Percentiles rank a stretch among this genome's conserved stretches.
phyloP scores from a whole-genome alignment of 2,888 invertebrate genomes.

The Enchytraeus crypticus region DNA sequence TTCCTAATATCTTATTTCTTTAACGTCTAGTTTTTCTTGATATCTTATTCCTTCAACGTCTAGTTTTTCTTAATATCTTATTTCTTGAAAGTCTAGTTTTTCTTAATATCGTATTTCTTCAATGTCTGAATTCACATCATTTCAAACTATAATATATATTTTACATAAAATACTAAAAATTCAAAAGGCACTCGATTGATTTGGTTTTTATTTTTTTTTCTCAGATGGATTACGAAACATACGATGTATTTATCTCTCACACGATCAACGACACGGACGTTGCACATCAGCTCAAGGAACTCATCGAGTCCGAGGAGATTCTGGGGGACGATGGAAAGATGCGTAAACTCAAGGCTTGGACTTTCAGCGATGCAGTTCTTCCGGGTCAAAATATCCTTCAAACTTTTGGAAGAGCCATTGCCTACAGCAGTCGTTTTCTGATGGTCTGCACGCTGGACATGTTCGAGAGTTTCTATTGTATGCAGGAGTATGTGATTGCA shows the following conservation, averaged over 20 bases:
- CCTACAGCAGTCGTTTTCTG: not conserved
- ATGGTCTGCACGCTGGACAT: not conserved
- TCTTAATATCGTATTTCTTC: no score
- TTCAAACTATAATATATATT: no score
- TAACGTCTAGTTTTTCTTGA: no score
- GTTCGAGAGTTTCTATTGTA: not conserved
- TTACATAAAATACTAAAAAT: no score
- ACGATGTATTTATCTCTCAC: not conserved
- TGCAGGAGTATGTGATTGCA: not conserved
- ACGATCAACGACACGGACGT: not conserved
- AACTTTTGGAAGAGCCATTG: not conserved
- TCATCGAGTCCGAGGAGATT: not conserved
- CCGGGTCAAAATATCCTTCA: not conserved
- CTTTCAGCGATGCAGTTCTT: not conserved
- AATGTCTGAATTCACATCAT: no score
- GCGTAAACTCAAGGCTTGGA: not conserved
- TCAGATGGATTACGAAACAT: no score
- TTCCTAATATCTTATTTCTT: no score
- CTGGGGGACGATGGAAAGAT: not conserved
- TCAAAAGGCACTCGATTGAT: no score
- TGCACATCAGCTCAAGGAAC: not conserved
- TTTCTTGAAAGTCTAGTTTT: no score
- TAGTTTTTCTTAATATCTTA: no score
- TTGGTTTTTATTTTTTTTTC: no score
- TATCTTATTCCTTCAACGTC: no score